Evolutionary conservation across 2,797 vertebrate genomes (phyloP).

Genomic region (Rhabdophis nuchalis): DNA sequence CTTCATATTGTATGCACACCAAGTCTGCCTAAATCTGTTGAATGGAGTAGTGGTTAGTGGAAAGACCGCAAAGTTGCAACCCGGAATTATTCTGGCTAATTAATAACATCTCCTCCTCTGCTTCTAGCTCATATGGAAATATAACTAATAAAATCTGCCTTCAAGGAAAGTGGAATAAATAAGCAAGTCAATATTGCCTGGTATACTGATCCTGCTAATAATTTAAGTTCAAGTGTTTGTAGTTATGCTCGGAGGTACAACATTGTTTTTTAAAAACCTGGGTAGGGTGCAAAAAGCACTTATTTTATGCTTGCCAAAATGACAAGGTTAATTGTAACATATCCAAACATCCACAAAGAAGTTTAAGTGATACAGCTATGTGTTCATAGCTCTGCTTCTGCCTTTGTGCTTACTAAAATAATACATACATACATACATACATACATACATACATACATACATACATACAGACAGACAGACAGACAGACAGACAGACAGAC

Average conservation of each 20-base stretch:
- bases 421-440: not conserved
- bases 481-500: accelerated
- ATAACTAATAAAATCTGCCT: not conserved
- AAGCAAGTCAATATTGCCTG: not conserved
- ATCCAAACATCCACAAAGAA: not conserved
- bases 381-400: not conserved
- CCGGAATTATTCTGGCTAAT: constrained; percentile 8
- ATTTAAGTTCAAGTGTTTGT: not conserved
- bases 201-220: not conserved
- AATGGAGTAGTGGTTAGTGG: not conserved
- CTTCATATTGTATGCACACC: not conserved
- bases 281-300: not conserved
- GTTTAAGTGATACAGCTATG: not conserved
- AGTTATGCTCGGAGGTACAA: not conserved
- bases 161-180: not conserved
- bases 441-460: too few species aligned
- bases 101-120: constrained; percentile 14
- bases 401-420: not conserved
- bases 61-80: constrained; percentile 19
- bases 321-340: too few species aligned
- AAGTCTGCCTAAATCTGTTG: not conserved
- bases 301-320: not conserved
- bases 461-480: too few species aligned
- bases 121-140: constrained; percentile 18
- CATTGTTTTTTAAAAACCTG: not conserved